A percentile compares a stretch with the other conserved stretches of the same genome.
Conservation (phyloP, 1,140 invertebrate species). For the Halyomorpha halys region DNA sequence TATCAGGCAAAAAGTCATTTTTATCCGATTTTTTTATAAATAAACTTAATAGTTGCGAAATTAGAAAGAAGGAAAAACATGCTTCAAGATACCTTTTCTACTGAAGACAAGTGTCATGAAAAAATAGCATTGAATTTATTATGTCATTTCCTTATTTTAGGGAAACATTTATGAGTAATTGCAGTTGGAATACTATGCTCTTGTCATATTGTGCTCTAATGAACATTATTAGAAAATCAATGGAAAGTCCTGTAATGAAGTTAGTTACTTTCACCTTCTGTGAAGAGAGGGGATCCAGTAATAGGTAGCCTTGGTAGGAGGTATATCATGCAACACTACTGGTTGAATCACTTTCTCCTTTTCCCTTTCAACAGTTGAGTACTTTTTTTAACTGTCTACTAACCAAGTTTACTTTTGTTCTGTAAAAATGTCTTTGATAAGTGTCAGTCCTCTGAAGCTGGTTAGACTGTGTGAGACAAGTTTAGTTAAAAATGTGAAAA, state of each 20-base stretch:
- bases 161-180: neutral
- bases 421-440: neutral
- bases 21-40: no score
- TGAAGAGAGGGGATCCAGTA: conserved; percentile 5
- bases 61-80: no score
- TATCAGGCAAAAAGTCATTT: no score
- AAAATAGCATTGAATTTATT: no score
- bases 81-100: no score
- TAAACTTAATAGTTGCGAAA: no score
- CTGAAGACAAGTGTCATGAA: no score
- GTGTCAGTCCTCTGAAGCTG: neutral
- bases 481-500: neutral
- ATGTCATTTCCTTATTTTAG: no score
- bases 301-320: conserved; percentile 12
- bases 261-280: neutral
- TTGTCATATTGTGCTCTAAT: neutral
- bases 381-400: neutral
- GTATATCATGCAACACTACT: conserved; percentile 12
- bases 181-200: neutral
- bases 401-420: neutral
- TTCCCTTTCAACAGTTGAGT: conserved; percentile 14
- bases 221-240: neutral
- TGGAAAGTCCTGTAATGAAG: neutral
- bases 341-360: conserved; percentile 26
- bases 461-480: neutral